These are phyloP conservation scores for Furcifer pardalis DNA, from an alignment of 2,797 vertebrate genomes.

Conservation along the genomic window DNA sequence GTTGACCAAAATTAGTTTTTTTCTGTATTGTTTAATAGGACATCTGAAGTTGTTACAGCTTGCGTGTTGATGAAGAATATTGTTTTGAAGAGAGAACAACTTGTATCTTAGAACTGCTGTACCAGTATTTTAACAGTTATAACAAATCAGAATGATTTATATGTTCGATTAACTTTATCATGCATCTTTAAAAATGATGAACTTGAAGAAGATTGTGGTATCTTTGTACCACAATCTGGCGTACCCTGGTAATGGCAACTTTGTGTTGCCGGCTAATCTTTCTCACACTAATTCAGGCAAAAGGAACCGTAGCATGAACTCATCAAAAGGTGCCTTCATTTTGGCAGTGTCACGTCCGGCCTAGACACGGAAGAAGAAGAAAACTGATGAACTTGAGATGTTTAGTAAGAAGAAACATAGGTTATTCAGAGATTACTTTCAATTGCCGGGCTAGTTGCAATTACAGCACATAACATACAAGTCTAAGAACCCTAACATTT, in stretches of 20 bases:
- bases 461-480: not conserved
- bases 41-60: not conserved
- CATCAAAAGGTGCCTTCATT: too few species aligned
- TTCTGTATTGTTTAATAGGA: not conserved
- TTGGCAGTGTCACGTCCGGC: too few species aligned
- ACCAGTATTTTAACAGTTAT: not conserved
- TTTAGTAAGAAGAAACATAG: not conserved
- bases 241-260: too few species aligned
- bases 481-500: not conserved
- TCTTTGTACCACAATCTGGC: too few species aligned
- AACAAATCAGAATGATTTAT: not conserved
- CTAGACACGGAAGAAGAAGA: too few species aligned
- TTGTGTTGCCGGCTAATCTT: too few species aligned
- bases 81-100: not conserved
- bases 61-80: slow-evolving; percentile 1
- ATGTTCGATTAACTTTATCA: not conserved
- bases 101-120: not conserved
- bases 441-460: not conserved
- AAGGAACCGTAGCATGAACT: too few species aligned
- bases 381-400: not conserved
- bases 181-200: not conserved
- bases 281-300: too few species aligned
- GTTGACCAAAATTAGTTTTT: not conserved
- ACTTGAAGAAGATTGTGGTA: too few species aligned
- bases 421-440: not conserved